These are phyloP conservation scores for Dynastes tityus DNA, from an alignment of 2,888 invertebrate genomes.

Conservation along the genomic window DNA sequence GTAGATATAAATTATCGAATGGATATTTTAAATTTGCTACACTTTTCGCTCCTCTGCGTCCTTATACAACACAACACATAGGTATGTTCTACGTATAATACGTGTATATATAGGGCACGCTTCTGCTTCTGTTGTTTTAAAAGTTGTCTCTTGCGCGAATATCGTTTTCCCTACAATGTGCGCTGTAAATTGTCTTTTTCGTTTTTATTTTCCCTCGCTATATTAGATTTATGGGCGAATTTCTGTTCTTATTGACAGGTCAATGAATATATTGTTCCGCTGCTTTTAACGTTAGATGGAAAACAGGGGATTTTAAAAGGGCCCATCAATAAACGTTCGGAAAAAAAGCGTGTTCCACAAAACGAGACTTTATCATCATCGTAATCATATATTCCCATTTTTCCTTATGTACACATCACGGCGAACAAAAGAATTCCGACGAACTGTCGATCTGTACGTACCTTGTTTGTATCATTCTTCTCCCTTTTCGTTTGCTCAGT, in stretches of 20 bases:
- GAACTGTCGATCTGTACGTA: conserved; percentile 1
- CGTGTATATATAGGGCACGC: not conserved
- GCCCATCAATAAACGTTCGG: conserved; percentile 42
- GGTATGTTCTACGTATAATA: not conserved
- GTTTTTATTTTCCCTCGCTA: conserved; percentile 21
- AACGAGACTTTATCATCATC: conserved; percentile 42
- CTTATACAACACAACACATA: not conserved
- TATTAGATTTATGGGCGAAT: conserved; percentile 38
- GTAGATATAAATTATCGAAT: conserved; percentile 19
- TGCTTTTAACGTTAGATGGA: conserved; percentile 42
- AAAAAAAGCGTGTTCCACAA: conserved; percentile 14
- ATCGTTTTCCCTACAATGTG: not conserved
- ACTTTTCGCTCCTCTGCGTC: not conserved
- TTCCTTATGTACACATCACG: conserved; percentile 24
- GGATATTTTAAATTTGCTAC: conserved; percentile 29
- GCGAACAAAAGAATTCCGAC: conserved; percentile 5
- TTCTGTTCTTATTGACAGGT: conserved; percentile 41
- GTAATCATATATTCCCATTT: conserved; percentile 46
- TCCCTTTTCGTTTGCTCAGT: not conserved
- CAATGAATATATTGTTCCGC: conserved; percentile 46
- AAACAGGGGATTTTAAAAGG: conserved; percentile 46
- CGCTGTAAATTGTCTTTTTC: conserved; percentile 11
- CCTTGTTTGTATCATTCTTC: conserved; percentile 4
- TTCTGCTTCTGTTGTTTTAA: conserved; percentile 18
- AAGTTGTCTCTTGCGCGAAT: conserved; percentile 25